These are phyloP conservation scores for Melanotaenia maccullochi DNA, from an alignment of 2,797 vertebrate genomes.

Conservation along the genomic window DNA sequence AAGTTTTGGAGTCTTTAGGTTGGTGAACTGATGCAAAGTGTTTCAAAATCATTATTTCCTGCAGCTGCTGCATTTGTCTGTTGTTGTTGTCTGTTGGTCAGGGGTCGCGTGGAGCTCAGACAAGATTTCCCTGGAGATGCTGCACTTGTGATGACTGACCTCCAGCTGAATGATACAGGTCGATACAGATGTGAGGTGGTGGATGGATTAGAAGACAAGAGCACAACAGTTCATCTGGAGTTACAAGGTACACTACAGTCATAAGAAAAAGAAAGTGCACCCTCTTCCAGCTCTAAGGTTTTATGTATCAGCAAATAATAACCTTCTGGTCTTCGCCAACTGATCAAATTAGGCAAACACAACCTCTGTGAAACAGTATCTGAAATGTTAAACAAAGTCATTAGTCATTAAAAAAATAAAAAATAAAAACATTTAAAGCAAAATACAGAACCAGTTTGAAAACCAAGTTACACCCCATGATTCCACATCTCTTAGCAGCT, in stretches of 20 bases:
- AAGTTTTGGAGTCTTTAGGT: constrained; percentile 83
- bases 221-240: constrained; percentile 82
- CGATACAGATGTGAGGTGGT: constrained; percentile 90
- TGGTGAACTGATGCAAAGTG: not conserved
- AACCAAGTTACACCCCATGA: no score
- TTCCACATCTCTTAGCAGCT: no score
- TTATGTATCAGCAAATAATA: not conserved
- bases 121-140: constrained; percentile 69
- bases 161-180: constrained; percentile 85
- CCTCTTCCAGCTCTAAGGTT: not conserved
- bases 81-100: constrained; percentile 34
- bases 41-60: not conserved
- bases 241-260: constrained; percentile 77
- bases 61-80: not conserved
- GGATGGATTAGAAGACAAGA: constrained; percentile 89
- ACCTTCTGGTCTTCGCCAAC: not conserved
- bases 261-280: not conserved
- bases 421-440: no score
- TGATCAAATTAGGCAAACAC: no score
- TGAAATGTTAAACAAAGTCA: no score
- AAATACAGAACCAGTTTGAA: no score
- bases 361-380: no score
- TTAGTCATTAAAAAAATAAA: no score
- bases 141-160: constrained; percentile 79
- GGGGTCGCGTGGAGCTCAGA: constrained; percentile 80